Evolutionary conservation across 2,113 vertebrate species (phyloP).

Genomic region (Epinephelus cyanopodus): DNA sequence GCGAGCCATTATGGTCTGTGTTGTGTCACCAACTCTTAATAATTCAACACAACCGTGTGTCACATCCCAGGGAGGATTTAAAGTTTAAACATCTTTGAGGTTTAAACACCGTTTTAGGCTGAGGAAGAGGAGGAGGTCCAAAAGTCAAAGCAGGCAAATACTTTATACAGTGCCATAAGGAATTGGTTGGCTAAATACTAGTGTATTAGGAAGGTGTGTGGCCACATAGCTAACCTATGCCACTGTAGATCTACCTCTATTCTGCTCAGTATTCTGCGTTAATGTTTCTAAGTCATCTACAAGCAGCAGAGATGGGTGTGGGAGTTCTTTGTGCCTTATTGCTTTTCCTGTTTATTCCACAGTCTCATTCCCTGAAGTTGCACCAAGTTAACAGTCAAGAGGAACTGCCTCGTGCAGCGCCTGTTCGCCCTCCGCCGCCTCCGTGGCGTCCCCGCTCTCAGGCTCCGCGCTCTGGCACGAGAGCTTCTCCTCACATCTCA

Average conservation of each 20-base stretch:
- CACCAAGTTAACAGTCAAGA: constrained; percentile 86
- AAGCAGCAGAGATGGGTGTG: constrained; percentile 66
- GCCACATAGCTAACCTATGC: constrained; percentile 46
- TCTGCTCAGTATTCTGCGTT: constrained; percentile 61
- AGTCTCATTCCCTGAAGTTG: constrained; percentile 79
- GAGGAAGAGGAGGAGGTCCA: constrained; percentile 50
- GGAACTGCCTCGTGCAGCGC: constrained; percentile 87
- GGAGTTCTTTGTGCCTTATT: constrained; percentile 82
- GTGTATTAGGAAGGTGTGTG: constrained; percentile 37
- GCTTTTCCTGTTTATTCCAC: constrained; percentile 81
- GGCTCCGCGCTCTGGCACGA: constrained; percentile 22
- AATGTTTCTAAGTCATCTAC: constrained; percentile 60
- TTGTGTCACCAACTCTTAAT: constrained; percentile 71
- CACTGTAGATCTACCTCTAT: constrained; percentile 6
- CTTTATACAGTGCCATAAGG: constrained; percentile 63
- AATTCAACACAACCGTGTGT: constrained; percentile 69
- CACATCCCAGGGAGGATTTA: constrained; percentile 59
- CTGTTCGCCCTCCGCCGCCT: constrained; percentile 64
- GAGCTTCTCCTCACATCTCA: constrained; percentile 68
- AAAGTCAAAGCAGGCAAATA: constrained; percentile 77
- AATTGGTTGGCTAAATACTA: constrained; percentile 58
- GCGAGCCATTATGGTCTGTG: constrained; percentile 57
- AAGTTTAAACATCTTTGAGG: constrained; percentile 72
- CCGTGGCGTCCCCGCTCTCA: constrained; percentile 15
- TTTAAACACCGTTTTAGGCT: constrained; percentile 56